phyloP scores from a whole-genome alignment of 53 echinoderm and acorn worm species.

The Temnopleurus reevesii region DNA sequence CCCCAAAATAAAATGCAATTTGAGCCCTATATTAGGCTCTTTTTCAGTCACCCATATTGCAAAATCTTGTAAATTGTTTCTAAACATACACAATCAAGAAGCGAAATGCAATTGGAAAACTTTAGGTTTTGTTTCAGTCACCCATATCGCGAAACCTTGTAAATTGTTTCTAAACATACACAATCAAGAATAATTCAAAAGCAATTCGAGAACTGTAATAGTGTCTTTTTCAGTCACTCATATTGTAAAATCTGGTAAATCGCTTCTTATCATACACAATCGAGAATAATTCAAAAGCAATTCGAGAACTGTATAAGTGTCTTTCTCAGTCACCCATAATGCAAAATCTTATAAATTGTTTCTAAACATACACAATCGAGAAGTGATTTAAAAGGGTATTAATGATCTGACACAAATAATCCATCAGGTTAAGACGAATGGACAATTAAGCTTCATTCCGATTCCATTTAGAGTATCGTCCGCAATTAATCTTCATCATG shows the following conservation, averaged over 20 bases:
- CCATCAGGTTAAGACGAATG: background rate
- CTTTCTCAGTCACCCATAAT: too few relatives aligned
- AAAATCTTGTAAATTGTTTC: background rate
- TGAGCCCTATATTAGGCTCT: too few relatives aligned
- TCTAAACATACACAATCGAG: background rate
- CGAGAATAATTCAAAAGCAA: too few relatives aligned
- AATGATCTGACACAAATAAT: background rate
- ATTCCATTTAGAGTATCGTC: slow-evolving; percentile 7
- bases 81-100: background rate
- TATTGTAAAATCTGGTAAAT: background rate
- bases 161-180: background rate
- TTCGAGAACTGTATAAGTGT: too few relatives aligned
- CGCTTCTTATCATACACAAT: too few relatives aligned
- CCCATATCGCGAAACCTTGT: background rate
- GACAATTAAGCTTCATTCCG: background rate
- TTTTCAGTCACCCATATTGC: background rate
- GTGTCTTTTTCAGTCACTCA: too few relatives aligned
- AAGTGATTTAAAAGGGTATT: slow-evolving; percentile 11
- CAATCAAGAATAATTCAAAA: background rate
- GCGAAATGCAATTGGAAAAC: too few relatives aligned
- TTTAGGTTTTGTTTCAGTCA: too few relatives aligned
- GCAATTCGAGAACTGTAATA: too few relatives aligned
- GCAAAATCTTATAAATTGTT: background rate
- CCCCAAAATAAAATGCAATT: too few relatives aligned
- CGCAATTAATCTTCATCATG: slow-evolving; percentile 16